Percentiles rank a stretch among this genome's conserved stretches.
phyloP scores from a whole-genome alignment of 2,888 invertebrate genomes.

The Fragum sueziense region DNA sequence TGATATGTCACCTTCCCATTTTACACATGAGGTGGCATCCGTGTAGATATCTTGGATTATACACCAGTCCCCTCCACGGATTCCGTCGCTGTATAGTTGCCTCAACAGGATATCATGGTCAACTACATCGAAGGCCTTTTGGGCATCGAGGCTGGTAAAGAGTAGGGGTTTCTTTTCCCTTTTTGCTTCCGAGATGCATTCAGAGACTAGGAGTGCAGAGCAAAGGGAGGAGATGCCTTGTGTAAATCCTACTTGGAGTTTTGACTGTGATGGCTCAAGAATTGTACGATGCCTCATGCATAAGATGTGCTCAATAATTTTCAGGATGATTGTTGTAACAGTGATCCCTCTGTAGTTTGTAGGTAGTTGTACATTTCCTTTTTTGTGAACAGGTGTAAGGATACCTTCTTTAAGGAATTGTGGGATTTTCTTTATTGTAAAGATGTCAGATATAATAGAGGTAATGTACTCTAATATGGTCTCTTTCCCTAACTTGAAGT shows the following conservation, averaged over 20 bases:
- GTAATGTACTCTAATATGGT: not conserved
- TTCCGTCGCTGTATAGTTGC: not conserved
- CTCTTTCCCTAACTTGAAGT: not conserved
- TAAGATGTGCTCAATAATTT: not conserved
- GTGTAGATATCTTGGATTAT: not conserved
- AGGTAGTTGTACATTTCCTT: not conserved
- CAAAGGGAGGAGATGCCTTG: not conserved
- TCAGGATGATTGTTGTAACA: not conserved
- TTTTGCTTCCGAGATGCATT: not conserved
- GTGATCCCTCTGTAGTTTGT: not conserved
- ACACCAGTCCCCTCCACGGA: not conserved
- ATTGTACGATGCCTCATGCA: not conserved
- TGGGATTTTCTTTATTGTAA: not conserved
- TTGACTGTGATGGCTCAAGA: not conserved
- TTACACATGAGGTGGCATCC: not conserved
- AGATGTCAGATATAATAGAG: not conserved
- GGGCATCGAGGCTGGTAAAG: not conserved
- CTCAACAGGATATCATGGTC: not conserved
- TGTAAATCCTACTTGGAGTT: not conserved
- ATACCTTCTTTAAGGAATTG: not conserved
- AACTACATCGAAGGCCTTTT: not conserved
- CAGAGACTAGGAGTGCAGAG: not conserved
- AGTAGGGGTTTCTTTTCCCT: not conserved
- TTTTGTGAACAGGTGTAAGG: not conserved
- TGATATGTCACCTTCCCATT: not conserved